These are phyloP conservation scores for Piprites chloris DNA, from an alignment of 2,113 vertebrate genomes.

Conservation along the genomic window DNA sequence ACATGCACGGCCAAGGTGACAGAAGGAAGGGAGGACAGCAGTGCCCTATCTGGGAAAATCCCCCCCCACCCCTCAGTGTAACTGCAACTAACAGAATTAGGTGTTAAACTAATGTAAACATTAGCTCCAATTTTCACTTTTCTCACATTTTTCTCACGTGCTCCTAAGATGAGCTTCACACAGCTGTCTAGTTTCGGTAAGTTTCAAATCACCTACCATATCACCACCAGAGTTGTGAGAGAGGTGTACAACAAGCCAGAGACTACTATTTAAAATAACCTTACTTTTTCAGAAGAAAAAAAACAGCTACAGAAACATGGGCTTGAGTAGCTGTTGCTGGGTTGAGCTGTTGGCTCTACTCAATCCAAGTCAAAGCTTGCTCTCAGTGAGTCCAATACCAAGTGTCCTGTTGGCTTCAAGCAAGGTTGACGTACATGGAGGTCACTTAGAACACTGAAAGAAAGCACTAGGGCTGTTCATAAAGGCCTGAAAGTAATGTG, in stretches of 20 bases:
- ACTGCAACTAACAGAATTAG: neutral
- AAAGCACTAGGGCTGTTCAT: neutral
- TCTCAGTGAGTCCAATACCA: neutral
- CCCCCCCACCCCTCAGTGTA: neutral
- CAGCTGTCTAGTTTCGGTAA: neutral
- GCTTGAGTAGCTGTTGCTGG: neutral
- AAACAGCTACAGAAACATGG: neutral
- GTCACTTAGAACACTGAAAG: neutral
- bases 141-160: neutral
- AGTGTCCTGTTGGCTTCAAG: neutral
- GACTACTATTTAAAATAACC: neutral
- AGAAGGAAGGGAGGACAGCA: neutral
- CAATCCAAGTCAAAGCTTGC: accelerated
- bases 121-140: neutral
- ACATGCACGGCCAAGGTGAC: accelerated
- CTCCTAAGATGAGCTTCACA: neutral
- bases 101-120: neutral
- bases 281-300: neutral
- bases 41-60: neutral
- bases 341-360: neutral
- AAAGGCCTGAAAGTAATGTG: neutral
- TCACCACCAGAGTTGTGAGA: neutral
- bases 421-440: neutral
- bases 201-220: neutral
- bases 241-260: neutral